phyloP scores from a whole-genome alignment of 2,888 invertebrate genomes.

The Mantis religiosa region DNA sequence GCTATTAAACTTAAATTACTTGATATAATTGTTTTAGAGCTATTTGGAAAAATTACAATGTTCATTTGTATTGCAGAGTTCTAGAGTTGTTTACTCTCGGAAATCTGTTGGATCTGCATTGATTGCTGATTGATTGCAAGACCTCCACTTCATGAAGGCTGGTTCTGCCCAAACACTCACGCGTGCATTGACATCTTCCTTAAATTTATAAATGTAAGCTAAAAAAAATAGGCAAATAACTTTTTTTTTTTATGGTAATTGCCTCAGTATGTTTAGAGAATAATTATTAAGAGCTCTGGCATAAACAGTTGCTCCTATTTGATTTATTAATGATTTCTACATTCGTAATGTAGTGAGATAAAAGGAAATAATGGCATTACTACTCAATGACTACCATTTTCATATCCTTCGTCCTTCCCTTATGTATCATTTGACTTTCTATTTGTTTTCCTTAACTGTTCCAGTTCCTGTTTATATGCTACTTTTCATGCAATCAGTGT shows the following conservation, averaged over 20 bases:
- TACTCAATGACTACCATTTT: too few relatives aligned
- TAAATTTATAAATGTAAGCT: background rate
- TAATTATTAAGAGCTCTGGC: background rate
- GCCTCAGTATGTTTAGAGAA: background rate
- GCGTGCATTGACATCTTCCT: background rate
- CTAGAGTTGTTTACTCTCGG: background rate
- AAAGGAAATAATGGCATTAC: too few relatives aligned
- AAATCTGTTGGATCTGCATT: background rate
- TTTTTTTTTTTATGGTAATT: background rate
- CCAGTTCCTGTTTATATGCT: too few relatives aligned
- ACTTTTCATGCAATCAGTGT: too few relatives aligned
- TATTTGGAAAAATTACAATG: background rate
- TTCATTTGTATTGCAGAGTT: background rate
- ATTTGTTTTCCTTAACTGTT: too few relatives aligned
- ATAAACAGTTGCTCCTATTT: background rate
- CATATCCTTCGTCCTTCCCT: too few relatives aligned
- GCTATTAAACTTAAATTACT: background rate
- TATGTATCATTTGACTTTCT: too few relatives aligned
- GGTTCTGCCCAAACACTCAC: background rate
- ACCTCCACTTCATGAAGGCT: background rate
- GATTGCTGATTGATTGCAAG: background rate
- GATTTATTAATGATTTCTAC: too few relatives aligned
- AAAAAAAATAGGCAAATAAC: background rate
- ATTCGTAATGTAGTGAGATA: too few relatives aligned
- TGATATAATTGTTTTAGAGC: background rate